Evolutionary conservation across 2,797 vertebrate genomes (phyloP), one percentile per base, ranked within the genome.

Genomic region (Cheirogaleus major): DNA sequence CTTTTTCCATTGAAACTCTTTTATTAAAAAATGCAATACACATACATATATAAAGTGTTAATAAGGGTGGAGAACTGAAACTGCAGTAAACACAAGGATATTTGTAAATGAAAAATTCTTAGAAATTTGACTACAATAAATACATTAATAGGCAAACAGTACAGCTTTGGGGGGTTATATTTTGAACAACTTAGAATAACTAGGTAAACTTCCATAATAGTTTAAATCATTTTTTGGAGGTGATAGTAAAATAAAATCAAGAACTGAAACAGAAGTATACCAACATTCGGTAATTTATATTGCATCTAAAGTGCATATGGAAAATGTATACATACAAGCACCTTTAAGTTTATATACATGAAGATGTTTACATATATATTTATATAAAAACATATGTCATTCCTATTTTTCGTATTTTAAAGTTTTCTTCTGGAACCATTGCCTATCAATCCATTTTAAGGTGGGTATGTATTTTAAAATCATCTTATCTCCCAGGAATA

Each of bases 401-500:
- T 75, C 41, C 5, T 80, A 38, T 0, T 7, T 70, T 73, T 25
- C 1, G 0, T 52, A 79, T 93, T 98, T 89, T 95, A 96, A 92
- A 96, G 52, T 41, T 70, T 90, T 95, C 52, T 91, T 93, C 82
- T 89, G 87, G 86, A 88, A 88, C 91, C 61, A 61, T 2, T 67
- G 67, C 30, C 15, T 5, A 69, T n/a, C 78, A 18, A 43, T n/a
- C 23, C 9, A 65, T 92, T 95, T 79, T 79, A 79, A 90, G 22
- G 93, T 93, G 43, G 73, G 70, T 93, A 94, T 69, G 67, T 55
- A 96, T 81, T 94, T 7, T 7, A 17, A 0, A 0, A 78, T 89
- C 96, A 48, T 73, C 57, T 55, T 96, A 92, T 91, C 80, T 98
- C 94, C 96, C 86, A 95, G 59, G 84, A 97, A 88, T 90, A 69